Conservation (phyloP, 2,888 invertebrate species). For the Hydroisotoma schaefferi region DNA sequence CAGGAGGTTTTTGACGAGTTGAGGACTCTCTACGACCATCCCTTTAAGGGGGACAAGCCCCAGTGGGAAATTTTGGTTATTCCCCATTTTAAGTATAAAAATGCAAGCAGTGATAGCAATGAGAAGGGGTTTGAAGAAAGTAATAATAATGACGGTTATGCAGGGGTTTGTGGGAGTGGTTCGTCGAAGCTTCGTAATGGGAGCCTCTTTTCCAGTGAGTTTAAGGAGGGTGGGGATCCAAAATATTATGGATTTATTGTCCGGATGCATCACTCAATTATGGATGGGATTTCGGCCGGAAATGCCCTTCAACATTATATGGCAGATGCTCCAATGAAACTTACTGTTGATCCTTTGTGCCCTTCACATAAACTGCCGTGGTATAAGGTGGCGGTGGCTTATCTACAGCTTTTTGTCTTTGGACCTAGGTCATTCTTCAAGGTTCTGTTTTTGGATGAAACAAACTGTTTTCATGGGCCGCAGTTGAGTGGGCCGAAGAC, state of each 20-base stretch:
- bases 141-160: not conserved
- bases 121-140: constrained; percentile 3
- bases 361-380: constrained; percentile 15
- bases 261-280: constrained; percentile 42
- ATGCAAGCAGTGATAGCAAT: constrained; percentile 2
- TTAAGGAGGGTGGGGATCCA: not conserved
- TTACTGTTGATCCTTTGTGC: constrained; percentile 40
- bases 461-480: constrained; percentile 46
- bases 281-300: constrained; percentile 45
- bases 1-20: constrained; percentile 37
- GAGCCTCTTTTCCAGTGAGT: not conserved
- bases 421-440: constrained; percentile 40
- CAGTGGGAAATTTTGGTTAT: constrained; percentile 46
- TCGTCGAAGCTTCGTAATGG: not conserved
- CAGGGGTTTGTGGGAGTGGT: not conserved
- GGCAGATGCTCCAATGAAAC: constrained; percentile 29
- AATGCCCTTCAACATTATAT: constrained; percentile 39
- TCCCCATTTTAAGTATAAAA: constrained; percentile 35
- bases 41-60: constrained; percentile 38
- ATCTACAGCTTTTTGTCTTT: constrained; percentile 32
- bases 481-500: constrained; percentile 43
- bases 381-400: constrained; percentile 29
- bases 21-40: constrained; percentile 34
- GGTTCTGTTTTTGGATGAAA: constrained; percentile 39
- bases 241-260: constrained; percentile 41